Base-by-base conservation (phyloP, 2,888 invertebrate genomes). In the Zele albiditarsus region DNA sequence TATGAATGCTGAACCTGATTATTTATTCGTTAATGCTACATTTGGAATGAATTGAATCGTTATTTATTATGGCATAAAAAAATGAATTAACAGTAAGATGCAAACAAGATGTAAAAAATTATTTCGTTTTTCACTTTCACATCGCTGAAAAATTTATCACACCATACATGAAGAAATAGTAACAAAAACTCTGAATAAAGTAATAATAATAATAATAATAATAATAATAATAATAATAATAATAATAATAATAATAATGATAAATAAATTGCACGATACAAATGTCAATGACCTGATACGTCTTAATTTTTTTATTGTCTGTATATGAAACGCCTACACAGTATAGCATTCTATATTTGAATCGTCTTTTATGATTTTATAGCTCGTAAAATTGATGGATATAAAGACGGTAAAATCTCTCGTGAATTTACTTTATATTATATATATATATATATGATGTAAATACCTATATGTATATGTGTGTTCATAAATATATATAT, bases 271-370 rank as follows among this genome's bases (percentile, higher is more conserved):
- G 53, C 53, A 20, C 53, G 20, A 53, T 53, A 53, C 20, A 53
- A 53, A 53, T 53, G 53, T 53, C 53, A 20, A 53, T n/a, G 53
- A 20, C 53, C 53, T n/a, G n/a, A 20, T 53, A 3, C 8, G 3
- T 23, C 53, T 53, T 53, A 53, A 53, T 53, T 53, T 53, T 53
- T 53, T 53, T 53, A 53, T 53, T 53, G 53, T 53, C 53, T 53
- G 53, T 53, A 53, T 23, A 53, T 53, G 53, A 53, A 53, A 53
- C 53, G 53, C 53, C 53, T 8, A 53, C 53, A 53, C 20, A 20
- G 20, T 53, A 10, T 53, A 10, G 10, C n/a, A 53, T 53, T 53
- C 53, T 53, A 53, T 53, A 53, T 53, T 53, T 23, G 53, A 53
- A 53, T 53, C 53, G 20, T 20, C 53, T 53, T 53, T 53, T 53